Percentiles rank a stretch among this genome's conserved stretches.
Conservation (phyloP, 2,888 invertebrate genomes). For the Pyrocoelia pectoralis region DNA sequence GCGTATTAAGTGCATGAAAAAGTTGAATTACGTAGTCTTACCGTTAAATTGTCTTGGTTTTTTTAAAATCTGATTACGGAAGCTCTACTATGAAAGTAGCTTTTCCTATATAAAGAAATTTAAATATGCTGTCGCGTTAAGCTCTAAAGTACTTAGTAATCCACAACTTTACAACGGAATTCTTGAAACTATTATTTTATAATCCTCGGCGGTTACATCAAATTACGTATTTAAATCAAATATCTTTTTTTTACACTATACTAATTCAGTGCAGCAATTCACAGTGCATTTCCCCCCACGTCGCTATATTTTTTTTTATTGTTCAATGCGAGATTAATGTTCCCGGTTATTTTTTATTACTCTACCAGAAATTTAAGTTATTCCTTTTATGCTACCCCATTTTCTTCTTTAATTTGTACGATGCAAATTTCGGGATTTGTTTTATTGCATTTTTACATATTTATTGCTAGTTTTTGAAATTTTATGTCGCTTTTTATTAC, state of each 20-base stretch:
- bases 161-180: background rate
- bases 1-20: background rate
- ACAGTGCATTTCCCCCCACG: background rate
- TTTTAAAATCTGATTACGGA: background rate
- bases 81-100: constrained; percentile 6
- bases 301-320: background rate
- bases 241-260: background rate
- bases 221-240: background rate
- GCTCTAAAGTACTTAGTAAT: constrained; percentile 4
- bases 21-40: background rate
- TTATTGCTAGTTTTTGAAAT: constrained; percentile 27
- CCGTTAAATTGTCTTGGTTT: background rate
- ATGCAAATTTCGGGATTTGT: constrained; percentile 30
- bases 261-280: background rate
- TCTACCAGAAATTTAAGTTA: constrained; percentile 17
- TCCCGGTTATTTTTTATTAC: constrained; percentile 19
- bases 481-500: constrained; percentile 26
- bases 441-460: constrained; percentile 30
- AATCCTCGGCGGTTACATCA: background rate
- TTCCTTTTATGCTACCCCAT: constrained; percentile 21
- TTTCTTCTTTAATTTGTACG: constrained; percentile 27
- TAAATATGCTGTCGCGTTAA: constrained; percentile 4
- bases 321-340: constrained; percentile 10
- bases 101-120: constrained; percentile 10
- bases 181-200: constrained; percentile 1